Base-by-base conservation (phyloP, 2,113 vertebrate genomes). In the Tiliqua scincoides region DNA sequence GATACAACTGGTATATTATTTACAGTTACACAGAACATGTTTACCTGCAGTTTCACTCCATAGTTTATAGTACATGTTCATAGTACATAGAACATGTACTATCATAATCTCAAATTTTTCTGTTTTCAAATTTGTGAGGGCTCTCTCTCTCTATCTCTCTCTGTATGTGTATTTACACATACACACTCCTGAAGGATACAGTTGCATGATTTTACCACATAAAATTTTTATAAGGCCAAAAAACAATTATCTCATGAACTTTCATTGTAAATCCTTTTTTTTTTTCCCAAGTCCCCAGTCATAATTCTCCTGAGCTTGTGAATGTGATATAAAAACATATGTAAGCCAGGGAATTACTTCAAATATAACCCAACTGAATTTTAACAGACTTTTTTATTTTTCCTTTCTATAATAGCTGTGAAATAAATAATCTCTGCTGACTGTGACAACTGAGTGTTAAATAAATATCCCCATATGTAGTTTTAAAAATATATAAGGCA, bases 401-500 rank as follows among this genome's bases (percentile, higher is more conserved):
- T 48, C 21, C 17, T 78, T 85, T n/a, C 32, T 59, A 59, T 70
- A 70, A 65, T 37, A 78, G 62, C 25, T 72, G 67, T 43, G 27
- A 85, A 57, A 70, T 78, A 85, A 37, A 78, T 82, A 71, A 70
- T 78, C 63, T n/a, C 25, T 78, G 21, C 54, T 70, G 52, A 68
- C 63, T 78, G 27, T 70, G 75, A 35, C 62, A 85, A 67, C n/a
- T 54, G 72, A 61, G 12, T 57, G n/a, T 52, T 2, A 65, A 37
- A 48, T 21, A 83, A 1, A 81, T 11, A 17, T 83, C 70, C 4
- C 89, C 30, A 59, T 14, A 68, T 48, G 20, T 40, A 79, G 1
- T 0, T 88, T 79, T 86, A 76, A 3, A 92, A 91, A 68, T 85
- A 61, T 52, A 80, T n/a, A 57, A 76, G 17, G 30, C 72, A 80